A percentile compares a stretch with the other conserved stretches of the same genome.
These are phyloP conservation scores for Euura lappo DNA, from an alignment of 1,140 invertebrate species.

Conservation along the genomic window DNA sequence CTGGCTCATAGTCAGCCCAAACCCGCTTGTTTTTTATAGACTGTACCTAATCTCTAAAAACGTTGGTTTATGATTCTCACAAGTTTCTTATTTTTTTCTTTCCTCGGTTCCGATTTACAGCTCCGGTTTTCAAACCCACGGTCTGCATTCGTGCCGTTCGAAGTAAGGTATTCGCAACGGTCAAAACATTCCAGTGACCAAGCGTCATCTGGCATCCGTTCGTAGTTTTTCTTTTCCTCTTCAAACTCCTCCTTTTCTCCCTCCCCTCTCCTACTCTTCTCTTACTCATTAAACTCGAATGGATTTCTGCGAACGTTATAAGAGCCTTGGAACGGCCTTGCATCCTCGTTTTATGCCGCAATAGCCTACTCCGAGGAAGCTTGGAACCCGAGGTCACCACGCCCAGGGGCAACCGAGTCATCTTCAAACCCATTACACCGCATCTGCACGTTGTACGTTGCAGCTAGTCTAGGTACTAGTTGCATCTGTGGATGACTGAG, in stretches of 20 bases:
- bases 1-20: too few species aligned
- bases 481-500: too few species aligned
- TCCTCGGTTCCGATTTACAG: too few species aligned
- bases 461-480: too few species aligned
- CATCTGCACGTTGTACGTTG: too few species aligned
- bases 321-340: not conserved
- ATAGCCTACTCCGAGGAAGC: not conserved
- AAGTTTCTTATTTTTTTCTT: not conserved
- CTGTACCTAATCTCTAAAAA: too few species aligned
- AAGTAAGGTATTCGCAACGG: not conserved
- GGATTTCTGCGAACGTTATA: not conserved
- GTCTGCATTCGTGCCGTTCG: not conserved
- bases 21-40: too few species aligned
- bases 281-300: not conserved
- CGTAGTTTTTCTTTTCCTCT: not conserved
- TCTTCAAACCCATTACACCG: too few species aligned
- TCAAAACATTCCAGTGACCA: not conserved
- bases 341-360: not conserved
- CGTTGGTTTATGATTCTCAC: too few species aligned
- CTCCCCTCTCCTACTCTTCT: not conserved
- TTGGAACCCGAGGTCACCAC: not conserved
- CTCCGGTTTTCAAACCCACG: too few species aligned
- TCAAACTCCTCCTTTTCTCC: not conserved
- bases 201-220: slow-evolving; percentile 6
- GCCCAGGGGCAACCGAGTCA: not conserved